Conservation (phyloP, 2,888 invertebrate genomes). For the Lamproptera curius region DNA sequence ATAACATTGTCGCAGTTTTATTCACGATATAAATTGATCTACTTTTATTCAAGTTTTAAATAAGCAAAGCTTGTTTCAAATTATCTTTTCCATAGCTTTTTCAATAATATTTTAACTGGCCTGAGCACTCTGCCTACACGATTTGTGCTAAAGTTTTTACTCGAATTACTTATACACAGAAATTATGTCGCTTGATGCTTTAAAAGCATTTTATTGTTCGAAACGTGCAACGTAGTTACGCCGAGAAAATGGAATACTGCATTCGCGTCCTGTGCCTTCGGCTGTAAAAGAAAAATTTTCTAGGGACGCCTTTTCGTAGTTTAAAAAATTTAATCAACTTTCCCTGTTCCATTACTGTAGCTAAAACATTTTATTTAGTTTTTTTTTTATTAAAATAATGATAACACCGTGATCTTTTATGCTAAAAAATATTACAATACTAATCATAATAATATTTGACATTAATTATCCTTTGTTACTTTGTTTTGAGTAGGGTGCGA, state of each 20-base stretch:
- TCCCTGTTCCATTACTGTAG: too few species aligned
- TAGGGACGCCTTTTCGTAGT: slow-evolving; percentile 46
- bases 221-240: slow-evolving; percentile 63
- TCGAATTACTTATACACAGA: slow-evolving; percentile 53
- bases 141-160: slow-evolving; percentile 27
- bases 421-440: too few species aligned
- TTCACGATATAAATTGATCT: background rate
- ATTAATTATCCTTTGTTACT: too few species aligned
- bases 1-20: background rate
- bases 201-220: slow-evolving; percentile 76
- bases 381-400: too few species aligned
- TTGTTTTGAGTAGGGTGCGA: too few species aligned
- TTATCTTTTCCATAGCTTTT: too few species aligned
- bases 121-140: slow-evolving; percentile 26
- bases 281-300: slow-evolving; percentile 63
- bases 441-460: too few species aligned
- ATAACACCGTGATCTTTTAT: too few species aligned
- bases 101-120: background rate
- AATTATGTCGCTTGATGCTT: slow-evolving; percentile 66
- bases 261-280: slow-evolving; percentile 66
- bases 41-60: background rate
- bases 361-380: too few species aligned
- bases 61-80: too few species aligned
- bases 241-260: slow-evolving; percentile 67
- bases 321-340: background rate